Evolutionary conservation across 2,888 invertebrate genomes (phyloP), one percentile per base, ranked within the genome.

Genomic region (Diadegma fenestrale): DNA sequence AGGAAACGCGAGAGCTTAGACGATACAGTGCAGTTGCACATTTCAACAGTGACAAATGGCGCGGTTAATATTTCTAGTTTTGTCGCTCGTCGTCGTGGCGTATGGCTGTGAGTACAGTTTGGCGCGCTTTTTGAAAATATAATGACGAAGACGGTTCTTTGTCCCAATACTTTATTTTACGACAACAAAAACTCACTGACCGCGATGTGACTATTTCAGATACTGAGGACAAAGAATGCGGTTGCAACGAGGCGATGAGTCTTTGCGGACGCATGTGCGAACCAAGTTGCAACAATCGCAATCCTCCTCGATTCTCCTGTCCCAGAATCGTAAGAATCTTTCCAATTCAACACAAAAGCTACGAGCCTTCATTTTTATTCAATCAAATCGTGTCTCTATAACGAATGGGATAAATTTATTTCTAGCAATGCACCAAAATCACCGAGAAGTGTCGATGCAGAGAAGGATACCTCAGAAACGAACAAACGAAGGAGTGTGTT

Each of bases 401-500:
- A 66, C 19, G 2, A 0, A 5, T 41, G 6, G 19, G 37, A 41
- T 0, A 12, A 19, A n/a, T 45, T 64, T n/a, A 22, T 33, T n/a
- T 22, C 22, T 22, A 85, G 85, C 17, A 14, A 43, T 85, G 85
- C 22, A 63, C 61, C 7, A 41, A 41, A 8, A 0, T 0, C 1
- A 85, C 85, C 0, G 12, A 41, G 8, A 45, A 7, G n/a, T 85
- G 85, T 54, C 79, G 85, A 30, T 85, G 85, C 6, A 12, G 63
- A 0, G 2, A 54, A 12, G 79, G 75, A 63, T 79, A 48, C 30
- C 26, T 68, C 12, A 73, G 82, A 69, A 37, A 85, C 48, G 4
- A 12, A 8, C 8, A 12, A 68, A 72, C 82, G 8, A 30, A 22
- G 26, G 4, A 2, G 17, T 84, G 84, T 37, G 61, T 84, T 7